phyloP scores from a whole-genome alignment of 2,113 vertebrate species.

The Anhinga rufa region DNA sequence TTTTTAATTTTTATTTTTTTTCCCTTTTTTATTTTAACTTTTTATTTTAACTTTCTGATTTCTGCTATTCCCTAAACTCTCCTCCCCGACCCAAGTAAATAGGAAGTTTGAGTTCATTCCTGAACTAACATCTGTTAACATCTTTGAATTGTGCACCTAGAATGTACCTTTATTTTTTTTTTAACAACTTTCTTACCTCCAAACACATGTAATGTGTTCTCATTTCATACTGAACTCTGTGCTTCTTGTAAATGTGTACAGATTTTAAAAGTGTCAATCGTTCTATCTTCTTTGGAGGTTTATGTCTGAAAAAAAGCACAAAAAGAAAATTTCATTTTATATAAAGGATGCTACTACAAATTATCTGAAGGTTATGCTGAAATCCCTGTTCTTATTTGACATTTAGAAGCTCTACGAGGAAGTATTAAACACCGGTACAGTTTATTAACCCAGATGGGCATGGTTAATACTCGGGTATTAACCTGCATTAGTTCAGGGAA shows the following conservation, averaged over 20 bases:
- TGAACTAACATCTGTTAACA: not conserved
- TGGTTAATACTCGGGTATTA: not conserved
- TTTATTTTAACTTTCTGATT: too few relatives aligned
- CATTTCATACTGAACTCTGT: constrained; percentile 98
- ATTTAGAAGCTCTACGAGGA: not conserved
- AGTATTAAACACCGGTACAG: not conserved
- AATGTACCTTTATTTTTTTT: not conserved
- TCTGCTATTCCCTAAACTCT: not conserved
- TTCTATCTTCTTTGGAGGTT: constrained; percentile 81
- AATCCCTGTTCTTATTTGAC: not conserved
- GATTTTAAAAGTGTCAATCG: constrained; percentile 91
- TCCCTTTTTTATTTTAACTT: too few relatives aligned
- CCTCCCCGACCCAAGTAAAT: not conserved
- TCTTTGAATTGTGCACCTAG: not conserved
- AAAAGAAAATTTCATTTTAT: not conserved
- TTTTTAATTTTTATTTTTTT: too few relatives aligned
- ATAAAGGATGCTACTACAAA: not conserved
- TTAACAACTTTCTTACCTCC: constrained; percentile 74
- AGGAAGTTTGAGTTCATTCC: not conserved
- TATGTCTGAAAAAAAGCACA: constrained; percentile 70
- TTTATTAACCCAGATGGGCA: not conserved
- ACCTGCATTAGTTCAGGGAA: not conserved
- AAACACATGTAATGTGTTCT: constrained; percentile 87
- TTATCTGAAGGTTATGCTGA: not conserved
- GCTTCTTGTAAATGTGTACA: constrained; percentile 96